phyloP scores from a whole-genome alignment of 1,140 invertebrate species.

The Drosophila seguyi region DNA sequence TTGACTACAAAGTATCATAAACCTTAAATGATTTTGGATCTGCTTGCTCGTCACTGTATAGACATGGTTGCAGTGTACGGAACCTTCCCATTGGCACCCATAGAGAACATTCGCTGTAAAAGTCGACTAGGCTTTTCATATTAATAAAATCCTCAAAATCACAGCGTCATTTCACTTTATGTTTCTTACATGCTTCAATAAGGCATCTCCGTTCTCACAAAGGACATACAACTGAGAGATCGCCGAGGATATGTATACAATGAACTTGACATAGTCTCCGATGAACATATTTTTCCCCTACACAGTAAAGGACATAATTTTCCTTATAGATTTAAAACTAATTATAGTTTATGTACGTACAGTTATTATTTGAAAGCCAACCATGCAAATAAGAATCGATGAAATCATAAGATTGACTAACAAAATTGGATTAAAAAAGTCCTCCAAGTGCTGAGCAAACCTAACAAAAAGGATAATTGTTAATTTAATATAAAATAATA shows the following conservation, averaged over 20 bases:
- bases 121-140: conserved; percentile 41
- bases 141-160: not conserved
- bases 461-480: conserved; percentile 17
- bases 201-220: conserved; percentile 74
- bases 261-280: conserved; percentile 77
- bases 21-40: conserved; percentile 60
- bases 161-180: not conserved
- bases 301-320: not conserved
- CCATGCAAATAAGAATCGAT: conserved; percentile 80
- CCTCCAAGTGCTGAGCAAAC: conserved; percentile 64
- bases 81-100: conserved; percentile 68
- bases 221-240: conserved; percentile 77
- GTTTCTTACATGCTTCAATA: conserved; percentile 70
- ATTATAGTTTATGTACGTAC: conserved; percentile 42
- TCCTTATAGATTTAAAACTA: not conserved
- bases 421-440: conserved; percentile 82
- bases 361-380: conserved; percentile 82
- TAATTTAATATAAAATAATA: not conserved
- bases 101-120: conserved; percentile 72
- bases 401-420: conserved; percentile 77
- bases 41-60: conserved; percentile 26
- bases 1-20: conserved; percentile 81
- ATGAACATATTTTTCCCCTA: conserved; percentile 77
- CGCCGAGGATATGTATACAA: conserved; percentile 75
- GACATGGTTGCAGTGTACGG: not conserved